Evolutionary conservation across 2,797 vertebrate genomes (phyloP).

Genomic region (Lerista edwardsae): DNA sequence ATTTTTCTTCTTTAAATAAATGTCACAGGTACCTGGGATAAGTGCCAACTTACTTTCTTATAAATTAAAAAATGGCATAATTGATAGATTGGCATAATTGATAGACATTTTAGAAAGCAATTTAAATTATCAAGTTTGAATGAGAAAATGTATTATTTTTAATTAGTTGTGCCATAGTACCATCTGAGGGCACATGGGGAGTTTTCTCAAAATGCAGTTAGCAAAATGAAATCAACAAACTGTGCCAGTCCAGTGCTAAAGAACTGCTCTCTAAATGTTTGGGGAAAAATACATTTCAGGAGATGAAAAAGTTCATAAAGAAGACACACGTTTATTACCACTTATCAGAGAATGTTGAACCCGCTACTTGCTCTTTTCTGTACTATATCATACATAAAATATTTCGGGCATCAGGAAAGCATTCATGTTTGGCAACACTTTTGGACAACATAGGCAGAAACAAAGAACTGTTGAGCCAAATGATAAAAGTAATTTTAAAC

Average conservation of each 20-base stretch:
- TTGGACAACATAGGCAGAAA: background rate
- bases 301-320: background rate
- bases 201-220: background rate
- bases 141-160: constrained; percentile 19
- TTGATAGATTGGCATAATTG: background rate
- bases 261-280: background rate
- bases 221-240: constrained; percentile 17
- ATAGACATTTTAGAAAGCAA: no score
- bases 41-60: constrained; percentile 4
- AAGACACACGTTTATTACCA: background rate
- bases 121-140: constrained; percentile 17
- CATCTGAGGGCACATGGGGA: background rate
- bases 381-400: constrained; percentile 1
- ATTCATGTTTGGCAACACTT: background rate
- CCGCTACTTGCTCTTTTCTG: background rate
- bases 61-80: constrained; percentile 22
- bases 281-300: background rate
- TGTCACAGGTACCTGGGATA: constrained; percentile 7
- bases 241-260: no score
- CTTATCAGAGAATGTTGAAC: background rate
- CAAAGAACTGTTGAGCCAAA: background rate
- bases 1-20: constrained; percentile 35
- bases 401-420: background rate
- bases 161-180: constrained; percentile 9
- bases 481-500: background rate